Evolutionary conservation across 2,888 invertebrate genomes (phyloP).

Genomic region (Latrodectus elegans): DNA sequence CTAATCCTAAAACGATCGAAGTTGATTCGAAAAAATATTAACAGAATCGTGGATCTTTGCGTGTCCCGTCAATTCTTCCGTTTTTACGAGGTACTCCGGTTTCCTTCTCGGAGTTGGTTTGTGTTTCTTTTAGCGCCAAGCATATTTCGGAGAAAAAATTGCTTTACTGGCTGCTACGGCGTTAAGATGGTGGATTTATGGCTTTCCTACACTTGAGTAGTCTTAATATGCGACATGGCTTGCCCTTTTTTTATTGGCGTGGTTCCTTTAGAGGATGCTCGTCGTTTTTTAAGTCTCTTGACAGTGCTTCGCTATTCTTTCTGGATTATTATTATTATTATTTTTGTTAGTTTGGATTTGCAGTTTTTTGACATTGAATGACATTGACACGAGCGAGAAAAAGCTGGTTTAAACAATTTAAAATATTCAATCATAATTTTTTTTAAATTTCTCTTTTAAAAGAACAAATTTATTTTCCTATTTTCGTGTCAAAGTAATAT

Average conservation of each 20-base stretch:
- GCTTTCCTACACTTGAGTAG: conserved; percentile 11
- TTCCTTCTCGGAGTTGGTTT: background rate
- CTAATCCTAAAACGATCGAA: too few species aligned
- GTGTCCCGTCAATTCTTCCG: background rate
- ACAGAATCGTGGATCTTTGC: too few species aligned
- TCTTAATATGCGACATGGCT: conserved; percentile 37
- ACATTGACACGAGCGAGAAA: too few species aligned
- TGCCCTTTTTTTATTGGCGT: background rate
- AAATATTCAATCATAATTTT: too few species aligned
- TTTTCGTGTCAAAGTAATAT: too few species aligned
- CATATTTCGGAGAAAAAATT: background rate
- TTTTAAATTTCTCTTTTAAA: too few species aligned
- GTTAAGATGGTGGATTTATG: conserved; percentile 14
- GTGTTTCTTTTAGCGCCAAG: background rate
- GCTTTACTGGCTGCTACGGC: background rate
- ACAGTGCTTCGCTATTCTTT: background rate
- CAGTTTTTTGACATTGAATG: too few species aligned
- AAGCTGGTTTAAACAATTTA: too few species aligned
- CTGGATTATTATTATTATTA: too few species aligned
- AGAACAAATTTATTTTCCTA: too few species aligned
- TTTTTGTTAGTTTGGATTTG: too few species aligned
- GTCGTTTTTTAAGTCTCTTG: background rate
- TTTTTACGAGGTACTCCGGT: background rate
- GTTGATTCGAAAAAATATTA: too few species aligned
- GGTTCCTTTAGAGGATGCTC: background rate